phyloP scores from a whole-genome alignment of 2,888 invertebrate genomes.

The Scaptomyza tumidula region DNA sequence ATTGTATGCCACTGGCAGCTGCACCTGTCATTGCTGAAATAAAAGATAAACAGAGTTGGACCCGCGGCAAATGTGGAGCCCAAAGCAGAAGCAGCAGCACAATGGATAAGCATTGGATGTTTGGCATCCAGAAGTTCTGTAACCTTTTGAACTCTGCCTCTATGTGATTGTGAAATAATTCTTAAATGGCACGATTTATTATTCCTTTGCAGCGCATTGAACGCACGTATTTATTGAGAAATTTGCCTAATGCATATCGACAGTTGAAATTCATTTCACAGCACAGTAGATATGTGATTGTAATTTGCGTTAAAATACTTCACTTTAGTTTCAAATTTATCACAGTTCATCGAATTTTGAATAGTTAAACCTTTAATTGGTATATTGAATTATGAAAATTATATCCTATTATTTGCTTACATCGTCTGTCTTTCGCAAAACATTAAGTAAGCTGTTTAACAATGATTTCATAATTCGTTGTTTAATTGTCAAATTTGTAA shows the following conservation, averaged over 20 bases:
- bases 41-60: slow-evolving; percentile 73
- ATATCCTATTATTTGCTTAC: no score
- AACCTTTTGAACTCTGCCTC: slow-evolving; percentile 62
- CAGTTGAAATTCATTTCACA: slow-evolving; percentile 20
- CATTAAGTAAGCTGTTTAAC: background rate
- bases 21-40: slow-evolving; percentile 75
- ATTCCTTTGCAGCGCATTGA: background rate
- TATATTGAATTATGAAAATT: background rate
- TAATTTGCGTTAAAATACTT: slow-evolving; percentile 7
- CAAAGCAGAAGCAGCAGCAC: slow-evolving; percentile 27
- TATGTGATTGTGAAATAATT: slow-evolving; percentile 50
- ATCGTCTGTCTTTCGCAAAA: background rate
- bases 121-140: slow-evolving; percentile 53
- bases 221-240: slow-evolving; percentile 28
- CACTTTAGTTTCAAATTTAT: background rate
- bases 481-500: background rate
- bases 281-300: slow-evolving; percentile 9
- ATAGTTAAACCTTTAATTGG: background rate
- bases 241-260: slow-evolving; percentile 11
- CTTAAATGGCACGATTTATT: slow-evolving; percentile 45
- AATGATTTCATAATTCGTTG: background rate
- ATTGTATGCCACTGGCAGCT: slow-evolving; percentile 69
- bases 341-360: background rate
- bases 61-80: slow-evolving; percentile 13
- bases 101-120: slow-evolving; percentile 67